Evolutionary conservation across 2,113 vertebrate genomes (phyloP).

Genomic region (Eptesicus fuscus): DNA sequence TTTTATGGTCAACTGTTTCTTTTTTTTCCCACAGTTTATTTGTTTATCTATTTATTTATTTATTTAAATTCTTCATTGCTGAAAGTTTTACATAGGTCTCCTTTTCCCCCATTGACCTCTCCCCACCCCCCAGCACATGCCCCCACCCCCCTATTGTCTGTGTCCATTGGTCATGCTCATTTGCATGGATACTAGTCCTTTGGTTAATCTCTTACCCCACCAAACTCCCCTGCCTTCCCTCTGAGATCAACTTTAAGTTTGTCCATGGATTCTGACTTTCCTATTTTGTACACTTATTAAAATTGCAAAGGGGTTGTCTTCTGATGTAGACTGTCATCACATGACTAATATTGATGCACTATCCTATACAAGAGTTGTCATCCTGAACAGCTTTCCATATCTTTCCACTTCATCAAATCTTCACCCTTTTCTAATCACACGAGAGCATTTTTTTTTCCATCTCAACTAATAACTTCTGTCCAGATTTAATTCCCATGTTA

Average conservation of each 20-base stretch:
- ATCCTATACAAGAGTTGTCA: neutral
- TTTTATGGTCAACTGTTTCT: neutral
- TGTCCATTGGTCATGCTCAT: too few species aligned
- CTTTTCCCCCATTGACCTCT: too few species aligned
- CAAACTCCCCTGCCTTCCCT: too few species aligned
- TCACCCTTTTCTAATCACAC: constrained; percentile 57
- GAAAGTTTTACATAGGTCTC: too few species aligned
- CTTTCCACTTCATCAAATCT: constrained; percentile 47
- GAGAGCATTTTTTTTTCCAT: constrained; percentile 32
- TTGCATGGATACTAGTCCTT: too few species aligned
- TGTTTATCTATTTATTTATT: too few species aligned
- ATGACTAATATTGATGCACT: neutral
- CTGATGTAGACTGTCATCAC: neutral
- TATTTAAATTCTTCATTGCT: too few species aligned
- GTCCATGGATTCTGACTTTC: neutral
- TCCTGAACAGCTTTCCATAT: constrained; percentile 8
- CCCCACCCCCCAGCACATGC: too few species aligned
- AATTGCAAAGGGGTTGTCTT: neutral
- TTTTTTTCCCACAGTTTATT: neutral
- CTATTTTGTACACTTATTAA: neutral
- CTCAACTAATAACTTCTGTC: constrained; percentile 47
- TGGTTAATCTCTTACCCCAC: too few species aligned
- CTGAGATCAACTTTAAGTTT: neutral
- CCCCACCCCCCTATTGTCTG: too few species aligned
- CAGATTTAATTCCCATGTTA: constrained; percentile 53